Conservation (phyloP, 2,113 vertebrate species). For the Apaloderma vittatum region DNA sequence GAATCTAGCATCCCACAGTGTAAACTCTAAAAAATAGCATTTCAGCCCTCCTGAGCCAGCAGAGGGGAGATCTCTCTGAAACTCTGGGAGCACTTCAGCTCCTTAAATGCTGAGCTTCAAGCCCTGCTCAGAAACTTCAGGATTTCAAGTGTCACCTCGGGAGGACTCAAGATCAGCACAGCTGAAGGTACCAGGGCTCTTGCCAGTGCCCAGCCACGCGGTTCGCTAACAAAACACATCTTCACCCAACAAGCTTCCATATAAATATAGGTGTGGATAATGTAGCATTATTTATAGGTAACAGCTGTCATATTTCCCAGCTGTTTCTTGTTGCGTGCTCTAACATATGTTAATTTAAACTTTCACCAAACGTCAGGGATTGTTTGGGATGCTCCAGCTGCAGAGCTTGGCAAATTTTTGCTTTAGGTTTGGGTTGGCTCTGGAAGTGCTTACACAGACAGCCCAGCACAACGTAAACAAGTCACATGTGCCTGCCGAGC, state of each 20-base stretch:
- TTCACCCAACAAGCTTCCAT: background rate
- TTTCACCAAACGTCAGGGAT: slow-evolving; percentile 54
- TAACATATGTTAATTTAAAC: slow-evolving; percentile 72
- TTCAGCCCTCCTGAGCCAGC: background rate
- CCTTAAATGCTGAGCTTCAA: background rate
- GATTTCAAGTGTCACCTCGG: background rate
- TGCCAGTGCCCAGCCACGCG: background rate
- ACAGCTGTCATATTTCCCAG: slow-evolving; percentile 60
- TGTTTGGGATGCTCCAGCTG: slow-evolving; percentile 46
- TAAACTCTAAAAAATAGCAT: background rate
- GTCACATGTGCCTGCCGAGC: slow-evolving; percentile 16
- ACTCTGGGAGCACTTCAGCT: background rate
- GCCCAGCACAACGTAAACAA: slow-evolving; percentile 59
- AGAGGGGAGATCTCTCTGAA: background rate
- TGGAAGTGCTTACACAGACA: slow-evolving; percentile 46
- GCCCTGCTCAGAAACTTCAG: background rate
- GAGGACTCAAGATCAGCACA: background rate
- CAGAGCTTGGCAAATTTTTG: slow-evolving; percentile 36
- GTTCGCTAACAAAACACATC: background rate
- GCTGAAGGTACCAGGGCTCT: background rate
- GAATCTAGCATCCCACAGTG: accelerated
- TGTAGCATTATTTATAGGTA: slow-evolving; percentile 39
- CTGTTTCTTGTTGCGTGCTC: slow-evolving; percentile 52
- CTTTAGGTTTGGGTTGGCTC: slow-evolving; percentile 48
- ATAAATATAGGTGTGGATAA: slow-evolving; percentile 54